These are phyloP conservation scores for Echinometra lucunter DNA, from an alignment of 53 echinoderm and acorn worm genomes.

Conservation along the genomic window DNA sequence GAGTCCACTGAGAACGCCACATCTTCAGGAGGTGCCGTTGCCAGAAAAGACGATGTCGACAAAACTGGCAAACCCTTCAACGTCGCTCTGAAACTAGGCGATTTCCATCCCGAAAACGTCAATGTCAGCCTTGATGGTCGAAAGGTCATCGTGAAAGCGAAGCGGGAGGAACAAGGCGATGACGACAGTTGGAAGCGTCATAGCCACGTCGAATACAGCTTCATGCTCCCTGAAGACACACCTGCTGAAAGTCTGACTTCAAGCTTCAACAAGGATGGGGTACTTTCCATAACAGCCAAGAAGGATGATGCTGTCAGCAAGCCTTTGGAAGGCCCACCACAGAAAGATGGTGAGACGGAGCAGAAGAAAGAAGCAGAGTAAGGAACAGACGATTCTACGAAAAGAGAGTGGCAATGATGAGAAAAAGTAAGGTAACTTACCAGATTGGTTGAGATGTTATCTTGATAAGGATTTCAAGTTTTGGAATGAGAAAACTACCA, in stretches of 20 bases:
- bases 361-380: not conserved
- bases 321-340: not conserved
- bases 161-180: slow-evolving; percentile 9
- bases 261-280: slow-evolving; percentile 21
- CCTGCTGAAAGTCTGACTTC: slow-evolving; percentile 28
- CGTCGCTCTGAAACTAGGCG: slow-evolving; percentile 20
- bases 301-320: not conserved
- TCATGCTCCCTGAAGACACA: not conserved
- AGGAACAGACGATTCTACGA: too few species aligned
- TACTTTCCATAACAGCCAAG: slow-evolving; percentile 45
- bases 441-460: too few species aligned
- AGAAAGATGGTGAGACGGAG: not conserved
- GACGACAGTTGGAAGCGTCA: not conserved
- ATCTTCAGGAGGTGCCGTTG: not conserved
- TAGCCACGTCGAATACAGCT: slow-evolving; percentile 53
- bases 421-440: not conserved
- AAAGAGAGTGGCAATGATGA: not conserved
- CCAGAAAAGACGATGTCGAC: not conserved
- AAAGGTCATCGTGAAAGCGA: slow-evolving; percentile 21
- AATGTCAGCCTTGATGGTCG: slow-evolving; percentile 45
- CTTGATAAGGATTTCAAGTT: too few species aligned
- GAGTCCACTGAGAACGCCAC: not conserved
- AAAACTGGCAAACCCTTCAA: not conserved
- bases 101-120: slow-evolving; percentile 24
- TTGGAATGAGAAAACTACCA: too few species aligned